Evolutionary conservation across 1,140 invertebrate genomes (phyloP), one percentile per base, ranked within the genome.

Genomic region (Lineus longissimus): DNA sequence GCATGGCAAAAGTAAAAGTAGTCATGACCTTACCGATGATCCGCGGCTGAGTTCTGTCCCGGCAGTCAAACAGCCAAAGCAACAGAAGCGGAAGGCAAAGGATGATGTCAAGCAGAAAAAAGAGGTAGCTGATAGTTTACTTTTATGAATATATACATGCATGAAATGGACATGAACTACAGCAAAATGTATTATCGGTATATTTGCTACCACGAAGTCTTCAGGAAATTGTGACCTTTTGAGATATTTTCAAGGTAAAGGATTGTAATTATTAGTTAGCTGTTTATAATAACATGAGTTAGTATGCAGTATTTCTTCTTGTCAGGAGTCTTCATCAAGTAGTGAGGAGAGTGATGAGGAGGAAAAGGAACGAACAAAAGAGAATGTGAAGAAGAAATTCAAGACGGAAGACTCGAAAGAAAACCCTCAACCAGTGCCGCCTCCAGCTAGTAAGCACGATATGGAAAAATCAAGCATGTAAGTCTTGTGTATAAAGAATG

Each of bases 1-100:
- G 61, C 79, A 77, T 62, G 76, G 74, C 7, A 84, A 84, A 68
- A 81, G 92, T 43, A 98, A 97, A 83, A 96, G 94, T 13, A 91
- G 93, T 41, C 95, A 98, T 82, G 96, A 98, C 84, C 84, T 93
- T 25, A 85, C 91, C 54, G 85, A 91, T 78, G 95, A 98, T 85
- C 93, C 94, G 4, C 92, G 91, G 76, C 83, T 98, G 15, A 95
- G 84, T 65, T 73, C 82, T 27, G 70, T 78, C 17, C 76, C 81
- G 30, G 83, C 76, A 9, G 60, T 76, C n/a, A 71, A 74, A 11
- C 33, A 36, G 29, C 55, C 0, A 36, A 36, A 36, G 61, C 55
- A 51, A 74, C 66, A 45, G 68, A 76, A 19, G 67, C 63, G 13
- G 70, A 69, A 54, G 71, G 74, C n/a, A 69, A 31, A 25, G 33